Percentiles rank a stretch among this genome's conserved stretches.
Evolutionary conservation across 2,888 invertebrate genomes (phyloP).

Genomic region (Mythimna lalbum): DNA sequence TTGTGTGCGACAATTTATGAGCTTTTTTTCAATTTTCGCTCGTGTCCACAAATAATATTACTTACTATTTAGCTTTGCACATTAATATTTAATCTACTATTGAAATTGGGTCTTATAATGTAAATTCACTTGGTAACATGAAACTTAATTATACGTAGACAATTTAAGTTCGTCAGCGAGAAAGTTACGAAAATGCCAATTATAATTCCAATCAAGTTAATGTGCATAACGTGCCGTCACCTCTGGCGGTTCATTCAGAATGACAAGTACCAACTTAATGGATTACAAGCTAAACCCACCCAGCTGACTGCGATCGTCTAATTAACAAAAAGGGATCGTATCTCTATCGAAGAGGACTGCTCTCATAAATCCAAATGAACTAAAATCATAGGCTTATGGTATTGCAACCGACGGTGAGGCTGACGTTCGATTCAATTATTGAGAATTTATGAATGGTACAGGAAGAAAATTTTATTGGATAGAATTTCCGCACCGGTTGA

Average conservation of each 20-base stretch:
- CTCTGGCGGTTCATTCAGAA: conserved; percentile 58
- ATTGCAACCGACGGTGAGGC: conserved; percentile 76
- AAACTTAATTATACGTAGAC: conserved; percentile 46
- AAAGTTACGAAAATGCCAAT: conserved; percentile 67
- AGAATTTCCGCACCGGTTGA: conserved; percentile 79
- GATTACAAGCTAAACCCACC: conserved; percentile 75
- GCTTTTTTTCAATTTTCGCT: conserved; percentile 34
- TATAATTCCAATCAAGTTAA: conserved; percentile 79
- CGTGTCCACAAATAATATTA: not conserved
- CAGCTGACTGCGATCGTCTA: conserved; percentile 71
- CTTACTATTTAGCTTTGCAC: conserved; percentile 1
- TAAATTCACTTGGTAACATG: conserved; percentile 39
- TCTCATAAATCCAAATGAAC: conserved; percentile 77
- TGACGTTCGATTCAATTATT: conserved; percentile 86
- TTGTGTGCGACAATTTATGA: conserved; percentile 50
- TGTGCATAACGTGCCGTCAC: conserved; percentile 73
- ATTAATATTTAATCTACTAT: conserved; percentile 37
- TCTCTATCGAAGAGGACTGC: conserved; percentile 58
- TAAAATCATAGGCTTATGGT: conserved; percentile 80
- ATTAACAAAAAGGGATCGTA: conserved; percentile 79
- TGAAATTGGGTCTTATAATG: conserved; percentile 32
- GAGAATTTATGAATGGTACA: conserved; percentile 85
- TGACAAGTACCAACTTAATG: conserved; percentile 76
- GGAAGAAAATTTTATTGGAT: conserved; percentile 84
- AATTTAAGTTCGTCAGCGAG: conserved; percentile 39